A percentile compares a stretch with the other conserved stretches of the same genome.
Evolutionary conservation across 1,140 invertebrate genomes (phyloP).

Genomic region (Drosophila pachea): DNA sequence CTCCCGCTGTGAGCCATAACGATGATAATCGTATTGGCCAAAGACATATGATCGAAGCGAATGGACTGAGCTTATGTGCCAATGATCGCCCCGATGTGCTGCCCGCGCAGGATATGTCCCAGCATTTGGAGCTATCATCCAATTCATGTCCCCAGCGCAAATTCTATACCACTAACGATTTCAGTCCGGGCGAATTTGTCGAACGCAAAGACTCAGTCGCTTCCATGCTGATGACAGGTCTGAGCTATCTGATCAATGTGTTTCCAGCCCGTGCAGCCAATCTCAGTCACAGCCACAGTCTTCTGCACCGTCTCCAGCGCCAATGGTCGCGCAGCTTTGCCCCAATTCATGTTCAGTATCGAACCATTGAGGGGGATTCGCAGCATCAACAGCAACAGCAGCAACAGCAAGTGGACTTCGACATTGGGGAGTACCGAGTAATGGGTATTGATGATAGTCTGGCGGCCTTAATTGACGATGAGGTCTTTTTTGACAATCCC

Average conservation of each 20-base stretch:
- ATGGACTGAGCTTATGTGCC: conserved; percentile 9
- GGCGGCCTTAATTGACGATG: conserved; percentile 59
- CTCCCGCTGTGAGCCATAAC: conserved; percentile 33
- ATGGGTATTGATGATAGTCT: conserved; percentile 49
- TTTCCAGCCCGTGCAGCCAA: conserved; percentile 80
- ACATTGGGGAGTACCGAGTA: not conserved
- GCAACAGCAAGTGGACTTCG: conserved; percentile 19
- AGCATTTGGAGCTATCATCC: conserved; percentile 34
- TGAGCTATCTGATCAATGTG: conserved; percentile 80
- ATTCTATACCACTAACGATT: conserved; percentile 55
- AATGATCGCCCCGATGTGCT: conserved; percentile 79
- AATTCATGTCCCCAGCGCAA: conserved; percentile 24
- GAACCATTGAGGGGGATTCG: not conserved
- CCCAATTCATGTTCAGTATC: conserved; percentile 70
- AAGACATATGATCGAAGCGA: conserved; percentile 1
- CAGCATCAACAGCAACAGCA: no score
- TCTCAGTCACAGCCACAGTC: conserved; percentile 45
- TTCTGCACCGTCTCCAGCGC: conserved; percentile 71
- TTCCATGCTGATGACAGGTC: conserved; percentile 81
- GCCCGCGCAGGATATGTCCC: conserved; percentile 57
- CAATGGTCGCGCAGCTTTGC: conserved; percentile 82
- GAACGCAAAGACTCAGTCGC: conserved; percentile 82
- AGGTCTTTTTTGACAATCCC: conserved; percentile 75
- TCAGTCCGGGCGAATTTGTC: conserved; percentile 55
- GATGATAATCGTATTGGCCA: conserved; percentile 10